Base-by-base conservation (phyloP, 2,113 vertebrate species). In the Grammomys dolichurus region DNA sequence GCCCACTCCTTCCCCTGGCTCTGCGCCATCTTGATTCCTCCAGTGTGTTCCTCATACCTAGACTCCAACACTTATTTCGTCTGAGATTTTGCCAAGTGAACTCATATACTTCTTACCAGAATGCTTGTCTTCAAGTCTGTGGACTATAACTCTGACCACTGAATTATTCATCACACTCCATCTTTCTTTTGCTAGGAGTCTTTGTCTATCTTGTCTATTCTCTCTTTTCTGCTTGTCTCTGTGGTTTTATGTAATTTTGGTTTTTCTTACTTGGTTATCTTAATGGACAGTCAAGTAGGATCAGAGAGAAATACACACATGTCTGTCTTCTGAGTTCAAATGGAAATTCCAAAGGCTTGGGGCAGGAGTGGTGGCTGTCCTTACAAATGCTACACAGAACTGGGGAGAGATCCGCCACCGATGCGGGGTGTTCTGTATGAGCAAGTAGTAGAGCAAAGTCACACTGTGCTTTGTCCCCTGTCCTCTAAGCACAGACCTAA, bases 261-360 rank as follows among this genome's bases (percentile, higher is more conserved):
- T 81, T 93, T 81, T 94, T 84, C 51, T 94, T 69, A 46, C 60
- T 73, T 81, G 43, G 85, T 89, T 90, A 85, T 90, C 88, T 76
- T 86, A 95, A 73, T 67, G 63, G 20, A 90, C 91, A 95, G 60
- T 96, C 76, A 82, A 89, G 54, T 51, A 7, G 12, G 9, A 96
- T 33, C 93, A 70, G 58, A 96, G 4, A 81, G 7, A 95, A 54
- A 58, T 78, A 46, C 28, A 22, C 58, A 54, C 67, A 36, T 14
- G 10, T 87, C 67, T 67, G 46, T 40, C n/a, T 95, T 46, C 17
- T 51, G 43, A 10, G 4, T n/a, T 90, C 70, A 88, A 70, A 89
- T 2, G 89, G 40, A 89, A 69, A 9, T 40, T 16, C 76, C 69
- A 75, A 81, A 81, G 36, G 22, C 22, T 7, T 60, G 36, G 12